Evolutionary conservation across 2,888 invertebrate species (phyloP), one percentile per base, ranked within the genome.

Genomic region (Clepsis dumicolana): DNA sequence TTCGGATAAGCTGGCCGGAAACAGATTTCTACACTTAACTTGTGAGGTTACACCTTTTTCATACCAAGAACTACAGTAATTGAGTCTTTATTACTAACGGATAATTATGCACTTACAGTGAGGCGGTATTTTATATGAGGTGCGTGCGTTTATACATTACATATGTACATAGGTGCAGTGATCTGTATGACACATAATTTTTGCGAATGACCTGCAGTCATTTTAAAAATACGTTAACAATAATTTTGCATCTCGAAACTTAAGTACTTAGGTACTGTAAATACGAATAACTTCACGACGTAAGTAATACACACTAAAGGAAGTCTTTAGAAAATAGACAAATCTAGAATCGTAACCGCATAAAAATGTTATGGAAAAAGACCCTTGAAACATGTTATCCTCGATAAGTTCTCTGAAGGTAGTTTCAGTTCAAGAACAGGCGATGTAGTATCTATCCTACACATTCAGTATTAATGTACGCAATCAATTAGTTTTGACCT

Each of bases 401-500:
- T 48, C 21, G 21, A 48, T 21, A 48, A 10, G 12, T 48, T 21
- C 21, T 12, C n/a, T 12, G 41, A 44, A 48, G 21, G 10, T 21
- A 48, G 16, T n/a, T 54, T 44, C 18, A 59, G 16, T 44, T 44
- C 16, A 41, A 16, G 16, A 59, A 41, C 10, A 59, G 59, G 59
- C 41, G 41, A 18, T 32, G 32, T 48, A 54, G 18, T 57, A 32
- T 18, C 41, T n/a, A 27, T 25, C n/a, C n/a, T n/a, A 44, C 41
- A 14, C 5, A 18, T 29, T 32, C 4, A 29, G 41, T 21, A 21
- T 63, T 27, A 62, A 32, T 24, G 27, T 16, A 59, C 27, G 32
- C 25, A 64, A 68, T 68, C 64, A 68, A 64, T 68, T 64, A 64
- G 41, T 52, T 35, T 41, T 32, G 64, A 59, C 68, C 68, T 64